Percentiles rank a stretch among this genome's conserved stretches.
Evolutionary conservation across 2,888 invertebrate species (phyloP).

Genomic region (Drosophila formosana): DNA sequence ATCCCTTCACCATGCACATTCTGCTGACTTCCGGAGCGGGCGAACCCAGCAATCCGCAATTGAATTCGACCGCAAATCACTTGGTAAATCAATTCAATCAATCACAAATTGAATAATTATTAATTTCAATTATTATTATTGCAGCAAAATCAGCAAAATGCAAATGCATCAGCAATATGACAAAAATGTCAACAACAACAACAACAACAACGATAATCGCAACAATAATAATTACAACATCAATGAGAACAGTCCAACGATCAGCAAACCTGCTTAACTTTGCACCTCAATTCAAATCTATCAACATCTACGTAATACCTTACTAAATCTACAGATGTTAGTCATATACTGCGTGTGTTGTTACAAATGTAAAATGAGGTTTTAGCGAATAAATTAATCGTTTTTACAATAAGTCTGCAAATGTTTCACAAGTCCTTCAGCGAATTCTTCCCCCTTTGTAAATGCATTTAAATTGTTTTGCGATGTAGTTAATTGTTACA

Average conservation of each 20-base stretch:
- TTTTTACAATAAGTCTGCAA: conserved; percentile 41
- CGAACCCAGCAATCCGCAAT: conserved; percentile 61
- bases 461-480: background rate
- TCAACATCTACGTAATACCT: conserved; percentile 83
- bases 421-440: background rate
- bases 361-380: conserved; percentile 67
- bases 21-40: conserved; percentile 64
- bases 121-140: background rate
- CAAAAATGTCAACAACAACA: conserved; percentile 53
- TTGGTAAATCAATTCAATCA: conserved; percentile 46
- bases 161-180: conserved; percentile 65
- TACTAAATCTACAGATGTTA: conserved; percentile 33
- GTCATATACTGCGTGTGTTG: conserved; percentile 42
- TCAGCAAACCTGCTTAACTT: conserved; percentile 85
- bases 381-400: conserved; percentile 71
- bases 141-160: conserved; percentile 69
- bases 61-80: conserved; percentile 76
- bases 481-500: background rate
- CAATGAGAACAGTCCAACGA: conserved; percentile 81
- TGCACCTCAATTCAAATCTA: conserved; percentile 86
- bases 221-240: conserved; percentile 39
- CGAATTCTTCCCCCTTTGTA: background rate
- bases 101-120: background rate
- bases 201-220: conserved; percentile 43
- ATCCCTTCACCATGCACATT: conserved; percentile 76